phyloP scores from a whole-genome alignment of 2,888 invertebrate species.

The Microctonus hyperodae region DNA sequence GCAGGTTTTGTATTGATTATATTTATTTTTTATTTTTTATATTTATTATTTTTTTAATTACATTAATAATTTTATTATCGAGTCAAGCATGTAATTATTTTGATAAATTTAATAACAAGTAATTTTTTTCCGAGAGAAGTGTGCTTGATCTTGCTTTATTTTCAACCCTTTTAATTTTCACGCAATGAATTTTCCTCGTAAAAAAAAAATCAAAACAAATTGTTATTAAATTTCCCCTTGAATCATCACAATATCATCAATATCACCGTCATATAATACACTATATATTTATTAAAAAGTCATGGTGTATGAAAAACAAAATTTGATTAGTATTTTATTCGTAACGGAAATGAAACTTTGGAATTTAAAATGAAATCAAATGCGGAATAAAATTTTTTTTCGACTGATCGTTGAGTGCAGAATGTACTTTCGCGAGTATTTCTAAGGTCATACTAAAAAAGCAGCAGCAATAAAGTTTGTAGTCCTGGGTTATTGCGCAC shows the following conservation, averaged over 20 bases:
- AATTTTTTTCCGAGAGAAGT: slow-evolving; percentile 21
- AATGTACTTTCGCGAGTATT: not conserved
- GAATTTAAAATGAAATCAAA: not conserved
- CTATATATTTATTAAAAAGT: not conserved
- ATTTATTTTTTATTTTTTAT: too few relatives aligned
- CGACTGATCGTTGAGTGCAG: not conserved
- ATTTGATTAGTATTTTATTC: not conserved
- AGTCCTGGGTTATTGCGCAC: slow-evolving; percentile 6
- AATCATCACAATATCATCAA: not conserved
- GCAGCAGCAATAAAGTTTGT: not conserved
- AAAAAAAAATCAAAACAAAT: slow-evolving; percentile 16
- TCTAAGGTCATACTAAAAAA: not conserved
- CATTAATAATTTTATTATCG: not conserved
- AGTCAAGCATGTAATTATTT: slow-evolving; percentile 8
- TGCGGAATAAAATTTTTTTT: slow-evolving; percentile 2
- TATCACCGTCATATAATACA: slow-evolving; percentile 6
- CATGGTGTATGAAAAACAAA: not conserved
- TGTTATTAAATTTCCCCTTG: slow-evolving; percentile 7
- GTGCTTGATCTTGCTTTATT: not conserved
- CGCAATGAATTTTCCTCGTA: slow-evolving; percentile 9
- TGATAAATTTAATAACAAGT: slow-evolving; percentile 23
- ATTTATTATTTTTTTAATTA: too few relatives aligned
- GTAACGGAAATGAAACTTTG: not conserved
- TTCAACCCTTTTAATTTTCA: not conserved
- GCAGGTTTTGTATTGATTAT: too few relatives aligned